phyloP scores from a whole-genome alignment of 2,113 vertebrate genomes.

The Nymphicus hollandicus region DNA sequence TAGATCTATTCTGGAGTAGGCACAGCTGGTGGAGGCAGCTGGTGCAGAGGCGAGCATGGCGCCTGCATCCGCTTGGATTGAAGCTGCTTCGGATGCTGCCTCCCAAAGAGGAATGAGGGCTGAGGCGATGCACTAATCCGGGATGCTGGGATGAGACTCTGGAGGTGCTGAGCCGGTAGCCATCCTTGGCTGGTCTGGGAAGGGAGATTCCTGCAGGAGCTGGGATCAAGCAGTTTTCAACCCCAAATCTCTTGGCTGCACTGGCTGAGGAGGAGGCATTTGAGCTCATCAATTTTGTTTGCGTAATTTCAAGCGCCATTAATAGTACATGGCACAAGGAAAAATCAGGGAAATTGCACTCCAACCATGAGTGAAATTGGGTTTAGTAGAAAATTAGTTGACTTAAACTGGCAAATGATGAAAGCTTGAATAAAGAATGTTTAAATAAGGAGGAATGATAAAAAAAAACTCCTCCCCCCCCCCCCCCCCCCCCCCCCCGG shows the following conservation, averaged over 20 bases:
- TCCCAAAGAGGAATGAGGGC: neutral
- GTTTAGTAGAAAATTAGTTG: conserved; percentile 79
- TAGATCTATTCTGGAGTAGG: conserved; percentile 10
- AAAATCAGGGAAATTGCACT: conserved; percentile 68
- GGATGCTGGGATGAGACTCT: neutral
- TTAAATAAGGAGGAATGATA: conserved; percentile 34
- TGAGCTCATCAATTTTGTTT: conserved; percentile 65
- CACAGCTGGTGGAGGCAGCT: conserved; percentile 69
- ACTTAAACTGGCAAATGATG: conserved; percentile 76
- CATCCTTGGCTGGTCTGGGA: neutral
- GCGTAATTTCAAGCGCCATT: conserved; percentile 76
- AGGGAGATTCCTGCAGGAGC: neutral
- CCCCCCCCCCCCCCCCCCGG: neutral
- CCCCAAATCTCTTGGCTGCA: neutral
- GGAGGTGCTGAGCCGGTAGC: neutral
- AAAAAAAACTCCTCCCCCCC: neutral
- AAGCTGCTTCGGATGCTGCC: neutral
- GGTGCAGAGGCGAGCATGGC: neutral
- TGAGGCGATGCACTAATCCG: accelerated
- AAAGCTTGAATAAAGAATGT: conserved; percentile 57
- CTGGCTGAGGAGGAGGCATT: neutral
- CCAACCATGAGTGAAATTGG: conserved; percentile 78
- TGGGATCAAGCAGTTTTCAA: neutral
- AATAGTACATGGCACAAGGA: conserved; percentile 68
- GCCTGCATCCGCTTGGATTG: neutral